Conservation (phyloP, 2,113 vertebrate genomes). For the Bufo bufo region DNA sequence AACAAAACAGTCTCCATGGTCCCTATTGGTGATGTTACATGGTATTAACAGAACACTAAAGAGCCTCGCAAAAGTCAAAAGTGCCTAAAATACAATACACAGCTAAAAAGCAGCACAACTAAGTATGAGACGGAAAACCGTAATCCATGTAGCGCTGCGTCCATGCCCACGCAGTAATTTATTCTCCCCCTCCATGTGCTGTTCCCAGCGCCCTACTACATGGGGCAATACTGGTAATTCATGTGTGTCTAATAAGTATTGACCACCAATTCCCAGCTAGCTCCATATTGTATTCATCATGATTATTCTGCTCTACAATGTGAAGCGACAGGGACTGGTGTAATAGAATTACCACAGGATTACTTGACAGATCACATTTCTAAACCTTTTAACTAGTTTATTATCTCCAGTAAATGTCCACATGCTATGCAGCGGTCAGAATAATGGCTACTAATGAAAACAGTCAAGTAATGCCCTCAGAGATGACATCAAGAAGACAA, state of each 20-base stretch:
- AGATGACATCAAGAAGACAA: neutral
- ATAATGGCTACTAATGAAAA: neutral
- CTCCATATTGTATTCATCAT: conserved; percentile 26
- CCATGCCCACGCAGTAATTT: no score
- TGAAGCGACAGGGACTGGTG: neutral
- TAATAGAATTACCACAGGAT: conserved; percentile 25
- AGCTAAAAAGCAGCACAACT: no score
- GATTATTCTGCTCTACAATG: conserved; percentile 33
- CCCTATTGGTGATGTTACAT: no score
- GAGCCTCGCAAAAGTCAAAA: no score
- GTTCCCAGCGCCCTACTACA: neutral
- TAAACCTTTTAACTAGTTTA: conserved; percentile 26
- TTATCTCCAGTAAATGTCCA: conserved; percentile 32
- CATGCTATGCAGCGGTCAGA: neutral
- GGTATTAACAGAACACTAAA: no score
- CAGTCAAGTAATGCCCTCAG: neutral
- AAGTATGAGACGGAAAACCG: no score
- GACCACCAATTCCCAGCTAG: conserved; percentile 31
- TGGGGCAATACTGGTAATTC: neutral
- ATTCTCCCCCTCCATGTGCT: no score
- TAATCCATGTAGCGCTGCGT: no score
- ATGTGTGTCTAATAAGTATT: conserved; percentile 47
- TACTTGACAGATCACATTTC: conserved; percentile 34
- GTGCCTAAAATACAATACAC: no score
- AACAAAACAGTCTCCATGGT: no score